Evolutionary conservation across 2,888 invertebrate genomes (phyloP).

Genomic region (Protonemura montana): DNA sequence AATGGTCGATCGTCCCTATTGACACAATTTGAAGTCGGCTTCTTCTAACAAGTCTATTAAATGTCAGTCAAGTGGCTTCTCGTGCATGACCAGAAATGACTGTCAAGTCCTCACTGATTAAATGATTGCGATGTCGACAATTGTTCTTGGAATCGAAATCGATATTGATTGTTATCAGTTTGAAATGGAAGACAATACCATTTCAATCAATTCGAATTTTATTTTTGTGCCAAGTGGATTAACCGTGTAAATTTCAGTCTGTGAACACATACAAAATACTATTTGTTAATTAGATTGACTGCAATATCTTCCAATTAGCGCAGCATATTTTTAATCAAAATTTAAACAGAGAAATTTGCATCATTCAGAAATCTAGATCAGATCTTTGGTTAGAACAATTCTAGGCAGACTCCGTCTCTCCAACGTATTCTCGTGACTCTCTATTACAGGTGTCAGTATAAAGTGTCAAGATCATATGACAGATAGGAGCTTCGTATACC

Average conservation of each 20-base stretch:
- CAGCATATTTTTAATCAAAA: neutral
- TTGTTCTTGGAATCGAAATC: neutral
- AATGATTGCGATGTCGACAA: neutral
- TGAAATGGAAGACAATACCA: neutral
- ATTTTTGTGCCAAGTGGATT: neutral
- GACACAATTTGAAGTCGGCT: neutral
- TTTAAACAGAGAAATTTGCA: neutral
- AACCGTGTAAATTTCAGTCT: neutral
- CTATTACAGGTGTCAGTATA: conserved; percentile 31
- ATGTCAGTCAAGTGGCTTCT: neutral
- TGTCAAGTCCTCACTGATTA: neutral
- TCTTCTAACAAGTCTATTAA: neutral
- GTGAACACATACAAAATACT: neutral
- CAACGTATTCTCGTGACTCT: neutral
- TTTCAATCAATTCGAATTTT: neutral
- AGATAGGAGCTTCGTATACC: conserved; percentile 26
- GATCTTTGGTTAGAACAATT: neutral
- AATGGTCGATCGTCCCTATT: neutral
- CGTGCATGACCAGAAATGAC: neutral
- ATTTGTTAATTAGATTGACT: neutral
- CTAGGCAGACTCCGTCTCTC: neutral
- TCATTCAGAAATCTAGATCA: neutral
- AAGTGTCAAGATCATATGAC: conserved; percentile 32
- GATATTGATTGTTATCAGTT: no score
- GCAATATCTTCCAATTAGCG: neutral